These are phyloP conservation scores for Enoplosus armatus DNA, from an alignment of 2,797 vertebrate species.

Conservation along the genomic window DNA sequence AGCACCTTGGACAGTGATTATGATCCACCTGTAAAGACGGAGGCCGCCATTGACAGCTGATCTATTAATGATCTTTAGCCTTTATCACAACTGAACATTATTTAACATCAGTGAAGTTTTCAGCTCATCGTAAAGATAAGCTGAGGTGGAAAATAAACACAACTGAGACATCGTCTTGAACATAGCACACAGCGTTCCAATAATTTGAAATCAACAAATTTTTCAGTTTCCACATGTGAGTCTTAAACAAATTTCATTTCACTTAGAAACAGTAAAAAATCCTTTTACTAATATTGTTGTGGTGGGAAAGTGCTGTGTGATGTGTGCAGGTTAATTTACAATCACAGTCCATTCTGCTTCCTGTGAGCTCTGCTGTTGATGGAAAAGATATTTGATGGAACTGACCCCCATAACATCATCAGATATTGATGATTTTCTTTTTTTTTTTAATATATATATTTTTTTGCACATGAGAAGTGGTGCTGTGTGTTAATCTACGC, in stretches of 20 bases:
- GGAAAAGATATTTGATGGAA: not conserved
- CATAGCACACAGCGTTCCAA: too few species aligned
- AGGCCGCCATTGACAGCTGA: not conserved
- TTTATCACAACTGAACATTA: not conserved
- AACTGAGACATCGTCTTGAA: too few species aligned
- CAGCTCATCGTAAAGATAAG: not conserved
- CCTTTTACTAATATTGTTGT: too few species aligned
- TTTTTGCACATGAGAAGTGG: too few species aligned
- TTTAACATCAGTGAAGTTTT: too few species aligned
- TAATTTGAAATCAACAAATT: too few species aligned
- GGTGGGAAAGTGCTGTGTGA: too few species aligned
- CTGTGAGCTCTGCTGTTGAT: constrained; percentile 7
- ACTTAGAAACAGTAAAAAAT: too few species aligned
- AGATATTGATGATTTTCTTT: not conserved
- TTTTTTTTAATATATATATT: too few species aligned
- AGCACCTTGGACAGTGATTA: not conserved
- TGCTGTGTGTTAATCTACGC: constrained; percentile 8
- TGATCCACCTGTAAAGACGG: not conserved
- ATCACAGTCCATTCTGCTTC: not conserved
- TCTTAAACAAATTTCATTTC: too few species aligned
- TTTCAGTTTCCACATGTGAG: too few species aligned
- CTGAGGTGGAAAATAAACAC: too few species aligned
- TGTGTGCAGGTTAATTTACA: not conserved
- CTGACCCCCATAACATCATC: not conserved
- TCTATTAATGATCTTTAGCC: not conserved